These are phyloP conservation scores for Ammospiza maritima DNA, from an alignment of 2,797 vertebrate species.

Conservation along the genomic window DNA sequence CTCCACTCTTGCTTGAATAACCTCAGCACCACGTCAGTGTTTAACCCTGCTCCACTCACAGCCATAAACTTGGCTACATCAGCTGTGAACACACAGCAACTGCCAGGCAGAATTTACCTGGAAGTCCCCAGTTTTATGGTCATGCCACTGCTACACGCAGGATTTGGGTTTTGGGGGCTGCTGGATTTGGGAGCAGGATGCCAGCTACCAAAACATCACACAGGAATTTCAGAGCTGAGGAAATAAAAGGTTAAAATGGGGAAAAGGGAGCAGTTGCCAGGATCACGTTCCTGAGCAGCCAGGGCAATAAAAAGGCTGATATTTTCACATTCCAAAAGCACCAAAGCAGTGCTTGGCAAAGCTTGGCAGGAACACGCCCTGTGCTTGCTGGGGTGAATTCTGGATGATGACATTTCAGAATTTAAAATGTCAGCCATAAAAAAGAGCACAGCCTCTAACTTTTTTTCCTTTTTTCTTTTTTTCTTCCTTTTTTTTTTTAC, in stretches of 20 bases:
- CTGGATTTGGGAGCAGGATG: background rate
- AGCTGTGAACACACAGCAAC: background rate
- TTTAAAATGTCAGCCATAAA: conserved; percentile 53
- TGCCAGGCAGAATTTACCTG: background rate
- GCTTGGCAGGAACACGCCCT: background rate
- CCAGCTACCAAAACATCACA: background rate
- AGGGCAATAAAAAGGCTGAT: background rate
- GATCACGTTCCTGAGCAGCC: background rate
- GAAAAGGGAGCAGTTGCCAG: background rate
- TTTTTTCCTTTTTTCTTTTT: background rate
- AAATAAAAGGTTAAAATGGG: background rate
- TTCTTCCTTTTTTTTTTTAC: background rate
- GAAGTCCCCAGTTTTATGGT: background rate
- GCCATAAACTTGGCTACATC: background rate
- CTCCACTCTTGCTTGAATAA: background rate
- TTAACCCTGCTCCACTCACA: background rate
- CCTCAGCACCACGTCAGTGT: background rate
- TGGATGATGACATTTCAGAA: conserved; percentile 54
- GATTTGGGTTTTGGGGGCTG: background rate
- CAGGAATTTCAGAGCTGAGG: background rate
- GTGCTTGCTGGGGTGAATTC: background rate
- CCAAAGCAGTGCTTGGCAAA: background rate
- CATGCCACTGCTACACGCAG: background rate
- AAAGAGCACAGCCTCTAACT: background rate
- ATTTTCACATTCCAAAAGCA: conserved; percentile 22